These are phyloP conservation scores for Scopus umbretta DNA, from an alignment of 2,113 vertebrate genomes.

Conservation along the genomic window DNA sequence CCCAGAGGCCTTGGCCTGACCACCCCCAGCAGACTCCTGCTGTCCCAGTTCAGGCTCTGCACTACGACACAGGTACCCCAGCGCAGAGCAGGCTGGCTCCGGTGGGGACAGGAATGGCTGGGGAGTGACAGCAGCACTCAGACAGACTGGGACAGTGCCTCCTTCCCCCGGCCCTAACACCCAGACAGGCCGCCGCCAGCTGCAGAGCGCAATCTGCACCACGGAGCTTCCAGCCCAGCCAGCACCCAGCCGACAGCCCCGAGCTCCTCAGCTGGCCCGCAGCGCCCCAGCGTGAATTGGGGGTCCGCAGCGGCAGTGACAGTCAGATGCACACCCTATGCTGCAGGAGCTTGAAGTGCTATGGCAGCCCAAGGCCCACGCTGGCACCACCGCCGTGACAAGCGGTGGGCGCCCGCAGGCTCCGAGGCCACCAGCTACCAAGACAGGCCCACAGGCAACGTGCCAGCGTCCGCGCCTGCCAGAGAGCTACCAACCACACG, in stretches of 20 bases:
- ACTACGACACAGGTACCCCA: fast-evolving
- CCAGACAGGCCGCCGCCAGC: fast-evolving
- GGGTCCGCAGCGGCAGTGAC: background rate
- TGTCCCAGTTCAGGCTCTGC: background rate
- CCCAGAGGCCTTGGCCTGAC: background rate
- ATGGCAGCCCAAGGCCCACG: fast-evolving
- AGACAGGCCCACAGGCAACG: fast-evolving
- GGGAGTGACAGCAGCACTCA: background rate
- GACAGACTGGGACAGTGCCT: background rate
- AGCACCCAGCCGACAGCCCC: background rate
- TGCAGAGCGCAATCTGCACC: fast-evolving
- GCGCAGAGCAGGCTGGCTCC: background rate
- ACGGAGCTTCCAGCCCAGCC: background rate
- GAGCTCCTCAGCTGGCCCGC: background rate
- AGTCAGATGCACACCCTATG: too few relatives aligned
- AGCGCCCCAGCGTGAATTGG: background rate
- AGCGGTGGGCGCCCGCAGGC: background rate
- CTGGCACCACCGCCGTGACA: fast-evolving
- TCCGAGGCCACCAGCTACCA: background rate
- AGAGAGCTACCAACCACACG: fast-evolving
- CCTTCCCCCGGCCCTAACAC: background rate
- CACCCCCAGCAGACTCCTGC: background rate
- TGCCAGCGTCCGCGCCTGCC: background rate
- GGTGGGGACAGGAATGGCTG: fast-evolving
- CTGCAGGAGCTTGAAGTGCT: background rate